Base-by-base conservation (phyloP, 2,888 invertebrate species). In the Mylabris sibirica region DNA sequence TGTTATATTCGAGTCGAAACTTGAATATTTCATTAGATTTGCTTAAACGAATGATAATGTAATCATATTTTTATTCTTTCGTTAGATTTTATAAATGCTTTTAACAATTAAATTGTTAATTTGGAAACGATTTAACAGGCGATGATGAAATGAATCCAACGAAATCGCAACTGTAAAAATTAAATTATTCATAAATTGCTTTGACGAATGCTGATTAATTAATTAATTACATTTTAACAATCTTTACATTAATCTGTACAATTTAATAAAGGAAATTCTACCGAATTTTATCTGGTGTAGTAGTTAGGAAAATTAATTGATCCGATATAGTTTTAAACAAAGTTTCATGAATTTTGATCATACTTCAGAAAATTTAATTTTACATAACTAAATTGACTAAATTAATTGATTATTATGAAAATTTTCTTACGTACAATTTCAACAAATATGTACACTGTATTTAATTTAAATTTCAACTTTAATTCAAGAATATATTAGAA, bases 1-100 rank as follows among this genome's bases (percentile, higher is more conserved):
- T 11, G 49, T 49, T 49, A 11, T 49, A 20, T 57, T 24, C 22
- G 24, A 57, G 11, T 24, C 12, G 14, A 24, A 57, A 57, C 22
- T 57, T 57, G 11, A 57, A 57, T 57, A 24, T 57, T 57, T 57
- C 22, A 24, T 57, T 14, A 12, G 57, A 57, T 24, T 57, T 57
- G 22, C 24, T 12, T 22, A 9, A 12, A 12, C 12, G 57, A 57
- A 57, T 57, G 24, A 57, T 20, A 49, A 49, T 20, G 2, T 20
- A 22, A 49, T 20, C 49, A 44, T 44, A 4, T 17, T 44, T 44
- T 44, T 12, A 22, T 20, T 20, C 11, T 20, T 49, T 20, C 9
- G 5, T 6, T 49, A 49, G 5, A 20, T 49, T 49, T 49, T 9
- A 49, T 20, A 20, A 49, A 20, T 49, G 9, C 20, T 17, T 49